Conservation (phyloP, 2,113 vertebrate genomes). For the Cyanistes caeruleus region DNA sequence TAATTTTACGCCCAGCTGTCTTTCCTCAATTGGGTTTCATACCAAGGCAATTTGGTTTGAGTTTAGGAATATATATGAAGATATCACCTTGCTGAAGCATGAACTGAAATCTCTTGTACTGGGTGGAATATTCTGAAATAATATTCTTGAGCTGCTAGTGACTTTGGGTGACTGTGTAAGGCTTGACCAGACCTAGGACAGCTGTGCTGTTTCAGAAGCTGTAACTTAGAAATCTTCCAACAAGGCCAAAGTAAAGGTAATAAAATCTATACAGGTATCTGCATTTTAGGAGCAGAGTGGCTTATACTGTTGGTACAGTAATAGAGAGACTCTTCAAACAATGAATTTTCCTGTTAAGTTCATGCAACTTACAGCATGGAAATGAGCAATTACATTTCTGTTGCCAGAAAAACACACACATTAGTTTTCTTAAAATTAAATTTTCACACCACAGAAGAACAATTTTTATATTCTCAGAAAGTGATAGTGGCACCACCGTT, state of each 20-base stretch:
- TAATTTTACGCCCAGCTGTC: neutral
- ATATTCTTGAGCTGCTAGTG: neutral
- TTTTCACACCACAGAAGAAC: neutral
- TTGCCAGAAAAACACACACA: neutral
- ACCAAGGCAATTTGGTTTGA: neutral
- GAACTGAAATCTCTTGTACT: neutral
- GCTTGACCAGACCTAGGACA: neutral
- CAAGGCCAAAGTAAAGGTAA: neutral
- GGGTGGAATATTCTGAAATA: neutral
- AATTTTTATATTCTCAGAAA: neutral
- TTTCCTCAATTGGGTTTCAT: neutral
- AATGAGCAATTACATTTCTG: neutral
- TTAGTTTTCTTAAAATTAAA: neutral
- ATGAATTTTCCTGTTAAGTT: neutral
- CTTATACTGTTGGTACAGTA: neutral
- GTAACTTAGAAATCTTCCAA: neutral
- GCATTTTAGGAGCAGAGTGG: neutral
- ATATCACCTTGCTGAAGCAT: neutral
- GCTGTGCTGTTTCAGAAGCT: neutral
- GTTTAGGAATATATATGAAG: neutral
- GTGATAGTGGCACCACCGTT: neutral
- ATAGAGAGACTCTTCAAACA: neutral
- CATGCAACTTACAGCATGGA: neutral
- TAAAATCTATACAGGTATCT: neutral
- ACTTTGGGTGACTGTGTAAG: neutral